Percentiles rank a stretch among this genome's conserved stretches.
Evolutionary conservation across 2,888 invertebrate genomes (phyloP).

Genomic region (Hirtodrosophila histrioides): DNA sequence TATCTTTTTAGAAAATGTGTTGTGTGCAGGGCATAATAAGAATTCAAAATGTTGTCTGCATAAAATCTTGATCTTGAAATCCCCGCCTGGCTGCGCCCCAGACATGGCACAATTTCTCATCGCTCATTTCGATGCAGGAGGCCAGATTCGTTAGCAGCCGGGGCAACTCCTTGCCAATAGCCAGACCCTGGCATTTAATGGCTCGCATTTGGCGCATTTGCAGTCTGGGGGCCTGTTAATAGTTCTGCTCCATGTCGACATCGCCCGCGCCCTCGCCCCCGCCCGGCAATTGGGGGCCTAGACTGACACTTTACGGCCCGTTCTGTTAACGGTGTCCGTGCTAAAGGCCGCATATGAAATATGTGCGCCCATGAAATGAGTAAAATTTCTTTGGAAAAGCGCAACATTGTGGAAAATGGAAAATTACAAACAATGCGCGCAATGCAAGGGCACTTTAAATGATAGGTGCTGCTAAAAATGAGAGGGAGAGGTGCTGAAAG

Average conservation of each 20-base stretch:
- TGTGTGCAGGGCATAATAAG: constrained; percentile 29
- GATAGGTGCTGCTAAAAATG: too few relatives aligned
- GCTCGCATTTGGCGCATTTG: constrained; percentile 35
- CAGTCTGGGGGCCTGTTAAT: constrained; percentile 56
- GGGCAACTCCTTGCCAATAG: constrained; percentile 7
- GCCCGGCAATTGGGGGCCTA: constrained; percentile 7
- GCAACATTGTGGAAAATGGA: constrained; percentile 84
- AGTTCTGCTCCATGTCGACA: constrained; percentile 34
- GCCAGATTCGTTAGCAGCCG: constrained; percentile 44
- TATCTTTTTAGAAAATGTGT: too few relatives aligned
- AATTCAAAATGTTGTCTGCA: constrained; percentile 43
- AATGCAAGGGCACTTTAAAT: too few relatives aligned
- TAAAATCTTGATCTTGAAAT: constrained; percentile 67
- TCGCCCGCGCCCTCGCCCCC: constrained; percentile 14
- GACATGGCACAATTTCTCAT: constrained; percentile 76
- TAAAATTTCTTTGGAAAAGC: constrained; percentile 83
- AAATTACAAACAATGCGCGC: constrained; percentile 51
- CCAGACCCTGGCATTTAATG: constrained; percentile 42
- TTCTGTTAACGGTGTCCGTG: constrained; percentile 23
- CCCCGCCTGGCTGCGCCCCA: constrained; percentile 37
- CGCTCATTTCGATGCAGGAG: constrained; percentile 74
- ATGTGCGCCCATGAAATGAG: constrained; percentile 82
- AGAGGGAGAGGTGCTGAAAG: background rate
- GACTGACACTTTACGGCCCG: constrained; percentile 61
- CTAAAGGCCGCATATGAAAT: constrained; percentile 61